Base-by-base conservation (phyloP, 2,113 vertebrate species). In the Sorex fumeus region DNA sequence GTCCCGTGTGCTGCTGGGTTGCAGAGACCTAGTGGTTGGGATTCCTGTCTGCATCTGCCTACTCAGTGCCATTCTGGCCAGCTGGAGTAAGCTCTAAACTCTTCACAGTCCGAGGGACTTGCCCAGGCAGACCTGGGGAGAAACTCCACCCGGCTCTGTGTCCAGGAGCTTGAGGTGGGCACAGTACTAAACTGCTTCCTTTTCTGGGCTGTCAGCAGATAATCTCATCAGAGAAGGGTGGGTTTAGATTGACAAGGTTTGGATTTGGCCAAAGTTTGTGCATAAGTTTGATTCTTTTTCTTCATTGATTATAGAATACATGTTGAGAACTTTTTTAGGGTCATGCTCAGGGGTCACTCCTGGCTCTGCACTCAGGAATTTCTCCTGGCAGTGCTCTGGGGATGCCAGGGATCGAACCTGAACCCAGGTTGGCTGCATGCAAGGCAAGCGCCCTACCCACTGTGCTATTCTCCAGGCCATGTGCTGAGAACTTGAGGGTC, bases 231-330 rank as follows among this genome's bases (percentile, higher is more conserved):
- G 84, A 67, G 83, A 32, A 30, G 13, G 23, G 15, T 57, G 0
- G 53, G 25, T n/a, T n/a, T n/a, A n/a, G n/a, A n/a, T n/a, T n/a
- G n/a, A n/a, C n/a, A n/a, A n/a, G n/a, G n/a, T 36, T 13, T 78
- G 78, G 70, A 21, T 94, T 90, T 93, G 23, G 32, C 43, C 77
- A 80, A 86, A 77, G 11, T 82, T 82, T 82, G 40, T 88, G 2
- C 15, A 13, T 64, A 64, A 67, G 43, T 90, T 87, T 90, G 87
- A 13, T 50, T 50, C 36, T 81, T 40, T 40, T 7, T 87, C 30
- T 77, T 90, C 32, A 50, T 47, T 77, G 78, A 87, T 36, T 40
- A 32, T 71, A 45, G n/a, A 66, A 36, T 76, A 76, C 45, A 43
- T 43, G 6, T 50, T 70, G 76, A 40, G 8, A 60, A 60, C 57